Conservation (phyloP, 2,888 invertebrate species). For the Dynastes maya region DNA sequence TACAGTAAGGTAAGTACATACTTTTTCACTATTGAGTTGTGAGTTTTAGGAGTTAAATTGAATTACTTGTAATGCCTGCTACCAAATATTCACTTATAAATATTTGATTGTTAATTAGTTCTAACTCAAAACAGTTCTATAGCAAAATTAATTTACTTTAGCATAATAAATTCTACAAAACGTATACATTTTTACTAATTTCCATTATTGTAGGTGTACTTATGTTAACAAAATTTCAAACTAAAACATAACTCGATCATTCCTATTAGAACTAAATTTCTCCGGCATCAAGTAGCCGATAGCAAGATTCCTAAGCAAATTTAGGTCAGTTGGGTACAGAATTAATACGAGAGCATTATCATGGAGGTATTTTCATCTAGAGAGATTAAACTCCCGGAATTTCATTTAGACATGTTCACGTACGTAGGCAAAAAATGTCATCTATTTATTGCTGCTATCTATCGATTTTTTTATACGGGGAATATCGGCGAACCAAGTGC, state of each 20-base stretch:
- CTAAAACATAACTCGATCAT: not conserved
- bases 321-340: slow-evolving; percentile 27
- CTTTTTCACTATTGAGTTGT: no score
- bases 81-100: no score
- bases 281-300: not conserved
- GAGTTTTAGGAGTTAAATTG: no score
- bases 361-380: slow-evolving; percentile 31
- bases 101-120: no score
- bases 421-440: slow-evolving; percentile 17
- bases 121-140: no score
- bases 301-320: slow-evolving; percentile 18
- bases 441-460: slow-evolving; percentile 15
- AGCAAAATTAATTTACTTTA: no score
- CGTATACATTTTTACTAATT: no score
- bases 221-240: not conserved
- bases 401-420: slow-evolving; percentile 39
- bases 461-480: not conserved
- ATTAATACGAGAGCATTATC: slow-evolving; percentile 24
- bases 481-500: not conserved
- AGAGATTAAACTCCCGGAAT: slow-evolving; percentile 36
- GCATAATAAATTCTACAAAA: no score
- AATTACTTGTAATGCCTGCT: no score
- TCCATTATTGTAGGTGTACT: no score
- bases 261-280: not conserved
- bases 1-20: no score